Evolutionary conservation across 2,888 invertebrate genomes (phyloP).

Genomic region (Dendrolimus pini): DNA sequence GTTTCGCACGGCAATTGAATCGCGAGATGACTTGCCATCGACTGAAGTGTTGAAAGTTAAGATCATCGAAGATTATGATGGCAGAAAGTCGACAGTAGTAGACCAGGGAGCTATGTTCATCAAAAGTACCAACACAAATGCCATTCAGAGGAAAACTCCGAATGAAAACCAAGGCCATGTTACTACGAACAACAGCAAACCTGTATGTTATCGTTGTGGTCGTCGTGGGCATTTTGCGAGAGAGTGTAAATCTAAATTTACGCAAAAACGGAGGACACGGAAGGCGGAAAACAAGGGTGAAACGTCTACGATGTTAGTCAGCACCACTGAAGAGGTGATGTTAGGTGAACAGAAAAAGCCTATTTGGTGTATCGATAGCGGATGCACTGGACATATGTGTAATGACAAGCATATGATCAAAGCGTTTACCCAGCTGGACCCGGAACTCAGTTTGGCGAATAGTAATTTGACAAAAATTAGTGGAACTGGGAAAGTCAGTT

Average conservation of each 20-base stretch:
- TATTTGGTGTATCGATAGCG: conserved; percentile 6
- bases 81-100: not conserved
- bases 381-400: conserved; percentile 14
- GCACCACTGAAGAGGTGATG: conserved; percentile 3
- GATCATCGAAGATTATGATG: conserved; percentile 9
- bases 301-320: not conserved
- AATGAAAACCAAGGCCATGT: too few relatives aligned
- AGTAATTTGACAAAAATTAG: not conserved
- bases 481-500: not conserved
- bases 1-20: conserved; percentile 17
- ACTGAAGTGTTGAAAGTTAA: conserved; percentile 12
- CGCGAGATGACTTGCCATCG: conserved; percentile 14
- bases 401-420: conserved; percentile 9
- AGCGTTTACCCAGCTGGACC: conserved; percentile 6
- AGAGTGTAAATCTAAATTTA: conserved; percentile 5
- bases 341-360: not conserved
- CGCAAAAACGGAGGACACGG: not conserved
- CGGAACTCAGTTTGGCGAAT: conserved; percentile 5
- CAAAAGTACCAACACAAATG: conserved; percentile 1
- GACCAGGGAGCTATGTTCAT: not conserved
- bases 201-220: conserved; percentile 7
- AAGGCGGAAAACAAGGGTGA: not conserved
- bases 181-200: conserved; percentile 1
- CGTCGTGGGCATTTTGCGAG: conserved; percentile 9
- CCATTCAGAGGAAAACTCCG: too few relatives aligned